Conservation (phyloP, 2,797 vertebrate species). For the Chaetodon trifasciatus region DNA sequence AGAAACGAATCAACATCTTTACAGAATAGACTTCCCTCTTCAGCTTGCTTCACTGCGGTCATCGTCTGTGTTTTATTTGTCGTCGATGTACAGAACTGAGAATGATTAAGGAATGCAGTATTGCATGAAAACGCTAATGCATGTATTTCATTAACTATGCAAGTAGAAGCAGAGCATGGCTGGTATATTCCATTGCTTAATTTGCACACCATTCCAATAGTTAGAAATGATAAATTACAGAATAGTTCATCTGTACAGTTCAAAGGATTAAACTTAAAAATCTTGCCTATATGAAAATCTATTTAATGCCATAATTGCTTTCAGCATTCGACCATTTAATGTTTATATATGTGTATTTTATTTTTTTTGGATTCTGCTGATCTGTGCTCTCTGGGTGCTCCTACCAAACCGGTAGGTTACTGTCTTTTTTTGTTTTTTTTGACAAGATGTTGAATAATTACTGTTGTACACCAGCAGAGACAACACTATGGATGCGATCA, state of each 20-base stretch:
- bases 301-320: conserved; percentile 52
- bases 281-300: conserved; percentile 56
- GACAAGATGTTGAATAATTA: conserved; percentile 54
- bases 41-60: conserved; percentile 16
- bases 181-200: conserved; percentile 78
- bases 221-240: conserved; percentile 55
- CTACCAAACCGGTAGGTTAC: conserved; percentile 56
- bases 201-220: conserved; percentile 84
- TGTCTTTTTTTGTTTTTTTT: conserved; percentile 12
- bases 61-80: conserved; percentile 17
- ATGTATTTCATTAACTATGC: conserved; percentile 92
- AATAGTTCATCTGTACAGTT: conserved; percentile 57
- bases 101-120: conserved; percentile 70
- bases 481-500: conserved; percentile 59
- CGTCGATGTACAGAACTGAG: conserved; percentile 64
- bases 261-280: conserved; percentile 45
- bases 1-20: conserved; percentile 19
- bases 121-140: conserved; percentile 89
- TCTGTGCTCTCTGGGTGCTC: conserved; percentile 74
- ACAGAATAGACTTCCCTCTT: conserved; percentile 11
- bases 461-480: conserved; percentile 77
- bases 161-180: conserved; percentile 78
- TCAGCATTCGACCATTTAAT: conserved; percentile 41
- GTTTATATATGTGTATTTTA: conserved; percentile 10
- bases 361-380: conserved; percentile 57